Conservation (phyloP, 2,888 invertebrate species). For the Apamea epomidion region DNA sequence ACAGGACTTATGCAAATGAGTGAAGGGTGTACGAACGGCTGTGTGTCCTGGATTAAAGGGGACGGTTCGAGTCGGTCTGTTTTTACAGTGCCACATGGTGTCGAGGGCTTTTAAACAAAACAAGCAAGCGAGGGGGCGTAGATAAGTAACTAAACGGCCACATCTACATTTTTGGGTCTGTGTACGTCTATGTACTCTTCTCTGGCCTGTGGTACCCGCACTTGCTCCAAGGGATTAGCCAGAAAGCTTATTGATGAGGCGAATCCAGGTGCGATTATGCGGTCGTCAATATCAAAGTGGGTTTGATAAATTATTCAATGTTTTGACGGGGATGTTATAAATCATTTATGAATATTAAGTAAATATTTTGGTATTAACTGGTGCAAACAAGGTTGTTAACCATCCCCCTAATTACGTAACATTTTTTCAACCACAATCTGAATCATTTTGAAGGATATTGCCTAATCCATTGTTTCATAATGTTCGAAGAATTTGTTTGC, state of each 20-base stretch:
- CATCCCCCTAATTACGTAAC: background rate
- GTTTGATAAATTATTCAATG: conserved; percentile 41
- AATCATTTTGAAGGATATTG: background rate
- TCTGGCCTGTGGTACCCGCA: conserved; percentile 32
- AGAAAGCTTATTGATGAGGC: conserved; percentile 55
- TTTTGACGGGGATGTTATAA: conserved; percentile 27
- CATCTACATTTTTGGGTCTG: conserved; percentile 66
- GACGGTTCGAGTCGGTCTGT: conserved; percentile 79
- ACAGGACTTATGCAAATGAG: conserved; percentile 88
- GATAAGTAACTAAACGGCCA: conserved; percentile 72
- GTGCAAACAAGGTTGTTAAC: background rate
- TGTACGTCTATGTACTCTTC: conserved; percentile 24
- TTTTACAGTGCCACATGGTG: conserved; percentile 87
- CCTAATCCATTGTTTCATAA: background rate
- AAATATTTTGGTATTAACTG: conserved; percentile 9
- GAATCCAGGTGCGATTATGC: conserved; percentile 55
- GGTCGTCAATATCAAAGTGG: conserved; percentile 47
- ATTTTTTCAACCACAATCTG: background rate
- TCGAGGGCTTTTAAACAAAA: conserved; percentile 78
- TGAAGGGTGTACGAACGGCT: conserved; percentile 81
- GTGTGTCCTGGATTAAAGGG: conserved; percentile 83
- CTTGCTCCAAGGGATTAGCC: conserved; percentile 51
- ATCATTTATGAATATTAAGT: conserved; percentile 43
- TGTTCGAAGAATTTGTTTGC: background rate
- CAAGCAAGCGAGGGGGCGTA: conserved; percentile 71